These are phyloP conservation scores for Acanthacorydalis orientalis DNA, from an alignment of 2,888 invertebrate genomes.

Conservation along the genomic window DNA sequence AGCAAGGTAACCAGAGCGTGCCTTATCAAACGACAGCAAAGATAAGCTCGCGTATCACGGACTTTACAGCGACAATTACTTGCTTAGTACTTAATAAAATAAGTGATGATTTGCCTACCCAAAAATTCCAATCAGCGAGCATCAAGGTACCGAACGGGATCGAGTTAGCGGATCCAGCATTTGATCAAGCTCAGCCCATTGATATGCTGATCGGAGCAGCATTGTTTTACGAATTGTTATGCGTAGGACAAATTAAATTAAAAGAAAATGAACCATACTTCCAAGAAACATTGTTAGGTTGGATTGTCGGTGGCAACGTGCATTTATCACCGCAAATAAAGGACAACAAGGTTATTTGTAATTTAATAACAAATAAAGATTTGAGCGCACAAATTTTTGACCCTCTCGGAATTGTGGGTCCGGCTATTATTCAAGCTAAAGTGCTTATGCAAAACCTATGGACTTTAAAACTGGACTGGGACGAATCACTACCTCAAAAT, in stretches of 20 bases:
- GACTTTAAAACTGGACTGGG: background rate
- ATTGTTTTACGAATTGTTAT: conserved; percentile 10
- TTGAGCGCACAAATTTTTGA: background rate
- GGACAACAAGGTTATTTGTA: background rate
- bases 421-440: background rate
- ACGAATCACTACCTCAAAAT: background rate
- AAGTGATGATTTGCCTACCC: conserved; percentile 10
- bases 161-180: conserved; percentile 10
- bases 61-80: conserved; percentile 7
- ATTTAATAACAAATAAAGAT: background rate
- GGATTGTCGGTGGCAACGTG: conserved; percentile 8
- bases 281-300: conserved; percentile 10
- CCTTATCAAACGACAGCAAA: conserved; percentile 2
- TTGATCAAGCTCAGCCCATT: conserved; percentile 7
- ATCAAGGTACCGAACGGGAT: conserved; percentile 10
- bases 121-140: conserved; percentile 5
- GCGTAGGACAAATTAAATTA: conserved; percentile 5
- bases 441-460: conserved; percentile 1
- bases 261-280: conserved; percentile 1
- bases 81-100: conserved; percentile 11
- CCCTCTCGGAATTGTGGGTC: background rate
- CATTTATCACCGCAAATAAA: background rate
- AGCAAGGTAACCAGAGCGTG: conserved; percentile 1
- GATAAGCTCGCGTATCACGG: conserved; percentile 6
- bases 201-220: conserved; percentile 11